A percentile compares a stretch with the other conserved stretches of the same genome.
Conservation (phyloP, 2,797 vertebrate genomes). For the Sebastes alutus region DNA sequence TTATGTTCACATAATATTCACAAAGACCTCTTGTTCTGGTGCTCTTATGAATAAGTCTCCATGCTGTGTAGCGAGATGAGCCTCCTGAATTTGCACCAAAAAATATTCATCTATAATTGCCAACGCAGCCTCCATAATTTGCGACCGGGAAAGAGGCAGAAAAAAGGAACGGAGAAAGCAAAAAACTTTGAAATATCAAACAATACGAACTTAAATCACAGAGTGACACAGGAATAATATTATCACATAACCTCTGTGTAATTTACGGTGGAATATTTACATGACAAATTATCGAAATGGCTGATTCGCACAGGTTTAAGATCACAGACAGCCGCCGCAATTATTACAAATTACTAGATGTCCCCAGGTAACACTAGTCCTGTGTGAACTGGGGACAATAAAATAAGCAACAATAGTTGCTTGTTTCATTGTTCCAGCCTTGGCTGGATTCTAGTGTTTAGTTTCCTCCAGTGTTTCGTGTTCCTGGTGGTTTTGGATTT, state of each 20-base stretch:
- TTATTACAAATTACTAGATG: neutral
- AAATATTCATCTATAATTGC: neutral
- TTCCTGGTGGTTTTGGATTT: neutral
- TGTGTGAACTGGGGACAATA: neutral
- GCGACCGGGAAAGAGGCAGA: too few species aligned
- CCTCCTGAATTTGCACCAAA: too few species aligned
- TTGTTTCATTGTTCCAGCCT: too few species aligned
- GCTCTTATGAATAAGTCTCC: neutral
- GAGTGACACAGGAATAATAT: neutral
- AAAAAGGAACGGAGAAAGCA: too few species aligned
- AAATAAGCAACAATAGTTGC: too few species aligned
- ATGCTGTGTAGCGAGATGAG: neutral
- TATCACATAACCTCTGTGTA: neutral
- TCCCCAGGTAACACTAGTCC: neutral
- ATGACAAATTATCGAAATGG: neutral
- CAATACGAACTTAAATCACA: neutral
- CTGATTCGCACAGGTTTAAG: neutral
- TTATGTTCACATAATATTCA: neutral
- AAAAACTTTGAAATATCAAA: neutral
- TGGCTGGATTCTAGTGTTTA: too few species aligned
- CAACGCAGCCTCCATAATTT: neutral
- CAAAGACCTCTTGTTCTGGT: neutral
- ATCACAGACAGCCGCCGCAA: neutral
- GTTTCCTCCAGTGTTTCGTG: too few species aligned
- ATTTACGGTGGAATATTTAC: neutral